Evolutionary conservation across 2,113 vertebrate genomes (phyloP), one percentile per base, ranked within the genome.

Genomic region (Platycercus adscitus): DNA sequence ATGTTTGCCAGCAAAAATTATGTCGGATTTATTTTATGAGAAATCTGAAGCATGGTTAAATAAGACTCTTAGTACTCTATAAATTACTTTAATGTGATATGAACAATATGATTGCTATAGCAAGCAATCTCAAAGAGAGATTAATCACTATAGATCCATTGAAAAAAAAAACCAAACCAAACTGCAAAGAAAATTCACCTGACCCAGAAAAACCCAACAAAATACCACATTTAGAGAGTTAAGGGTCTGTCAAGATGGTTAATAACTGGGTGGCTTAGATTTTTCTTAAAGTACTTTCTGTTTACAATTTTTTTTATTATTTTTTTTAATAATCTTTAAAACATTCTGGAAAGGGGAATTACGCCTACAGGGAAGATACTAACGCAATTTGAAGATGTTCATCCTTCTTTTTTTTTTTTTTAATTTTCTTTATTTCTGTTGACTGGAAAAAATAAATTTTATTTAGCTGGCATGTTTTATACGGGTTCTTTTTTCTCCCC

Each of bases 21-120:
- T 69, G 52, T 35, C 33, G 83, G 33, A 73, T 86, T 81, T 91
- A 44, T 86, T 71, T 68, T 43, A 78, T 31, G 52, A 78, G 73
- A 90, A 84, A 79, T 80, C 43, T 31, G 46, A 80, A 73, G n/a
- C 46, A 23, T 39, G 39, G 52, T 35, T 7, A 10, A 86, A 77
- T 68, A 73, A 82, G 81, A 88, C 63, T 55, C 61, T 65, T 76
- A 69, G 31, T 80, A 66, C 17, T 84, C 41, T 55, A 44, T 63
- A 93, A 81, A 86, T 88, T 83, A 90, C 25, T 86, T 83, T 43
- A 91, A 81, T 70, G 37, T 24, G 86, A 86, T 90, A 64, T 44
- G 31, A 66, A 66, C 46, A 86, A 50, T 88, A 70, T 0, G 2
- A 93, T 75, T 81, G 68, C 64, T 91, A 63, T 19, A 47, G 71